Conservation (phyloP, 2,113 vertebrate genomes). For the Rhadina sibilatrix region DNA sequence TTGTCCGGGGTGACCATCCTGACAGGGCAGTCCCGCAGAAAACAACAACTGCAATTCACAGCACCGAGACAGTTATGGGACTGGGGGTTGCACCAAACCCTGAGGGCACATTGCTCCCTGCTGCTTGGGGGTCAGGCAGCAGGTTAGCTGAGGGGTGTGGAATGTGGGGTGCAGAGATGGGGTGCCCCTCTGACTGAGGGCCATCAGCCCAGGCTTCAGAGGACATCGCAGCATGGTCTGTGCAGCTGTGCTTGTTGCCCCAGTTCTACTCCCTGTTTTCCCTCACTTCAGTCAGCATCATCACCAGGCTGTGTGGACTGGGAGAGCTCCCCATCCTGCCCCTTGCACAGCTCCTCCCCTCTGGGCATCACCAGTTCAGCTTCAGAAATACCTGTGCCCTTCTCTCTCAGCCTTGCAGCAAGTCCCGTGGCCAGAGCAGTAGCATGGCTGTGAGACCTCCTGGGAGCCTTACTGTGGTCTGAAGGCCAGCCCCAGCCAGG, state of each 20-base stretch:
- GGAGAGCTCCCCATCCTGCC: background rate
- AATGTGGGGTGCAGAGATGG: background rate
- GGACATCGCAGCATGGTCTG: fast-evolving
- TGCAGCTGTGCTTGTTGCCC: background rate
- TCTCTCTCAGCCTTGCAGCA: background rate
- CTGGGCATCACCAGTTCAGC: background rate
- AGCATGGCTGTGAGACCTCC: background rate
- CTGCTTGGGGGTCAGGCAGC: background rate
- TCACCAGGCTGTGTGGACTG: background rate
- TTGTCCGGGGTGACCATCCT: background rate
- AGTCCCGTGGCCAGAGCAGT: background rate
- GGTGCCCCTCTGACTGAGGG: fast-evolving
- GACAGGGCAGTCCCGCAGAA: background rate
- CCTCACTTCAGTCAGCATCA: background rate
- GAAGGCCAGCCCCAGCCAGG: background rate
- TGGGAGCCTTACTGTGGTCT: background rate
- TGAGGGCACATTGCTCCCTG: background rate
- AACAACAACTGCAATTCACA: background rate
- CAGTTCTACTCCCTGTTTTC: background rate
- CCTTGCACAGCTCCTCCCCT: background rate
- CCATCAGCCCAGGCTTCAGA: background rate
- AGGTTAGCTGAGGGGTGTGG: background rate
- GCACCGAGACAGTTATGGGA: background rate
- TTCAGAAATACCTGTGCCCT: background rate
- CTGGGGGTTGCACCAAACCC: background rate